phyloP scores from a whole-genome alignment of 2,113 vertebrate species.

The Neodon shergylaensis region DNA sequence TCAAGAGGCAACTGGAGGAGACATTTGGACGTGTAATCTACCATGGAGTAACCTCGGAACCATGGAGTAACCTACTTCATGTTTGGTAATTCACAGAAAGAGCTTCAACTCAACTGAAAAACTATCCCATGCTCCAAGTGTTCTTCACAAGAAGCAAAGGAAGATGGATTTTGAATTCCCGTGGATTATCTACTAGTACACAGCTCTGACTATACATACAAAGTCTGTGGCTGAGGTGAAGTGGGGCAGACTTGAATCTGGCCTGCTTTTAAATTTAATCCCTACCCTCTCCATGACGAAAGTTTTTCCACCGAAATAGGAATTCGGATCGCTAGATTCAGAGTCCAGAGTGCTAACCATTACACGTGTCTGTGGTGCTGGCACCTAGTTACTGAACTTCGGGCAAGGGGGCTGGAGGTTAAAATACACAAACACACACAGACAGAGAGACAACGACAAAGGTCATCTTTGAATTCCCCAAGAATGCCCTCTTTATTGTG shows the following conservation, averaged over 20 bases:
- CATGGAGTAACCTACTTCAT: constrained; percentile 7
- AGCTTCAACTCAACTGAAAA: constrained; percentile 32
- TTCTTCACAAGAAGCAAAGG: constrained; percentile 57
- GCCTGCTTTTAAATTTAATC: constrained; percentile 10
- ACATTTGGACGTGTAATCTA: background rate
- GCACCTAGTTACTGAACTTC: too few relatives aligned
- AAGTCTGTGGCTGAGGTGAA: background rate
- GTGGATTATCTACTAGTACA: constrained; percentile 9
- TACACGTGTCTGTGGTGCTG: too few relatives aligned
- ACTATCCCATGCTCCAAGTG: constrained; percentile 45
- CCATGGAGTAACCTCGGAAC: background rate
- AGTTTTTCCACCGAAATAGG: background rate
- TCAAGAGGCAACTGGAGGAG: background rate
- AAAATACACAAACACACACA: too few relatives aligned
- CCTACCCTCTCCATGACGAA: background rate
- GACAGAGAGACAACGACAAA: too few relatives aligned
- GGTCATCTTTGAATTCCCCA: too few relatives aligned
- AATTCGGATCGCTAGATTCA: too few relatives aligned
- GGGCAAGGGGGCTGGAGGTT: too few relatives aligned
- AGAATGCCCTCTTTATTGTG: too few relatives aligned
- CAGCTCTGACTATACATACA: background rate
- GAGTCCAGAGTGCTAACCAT: too few relatives aligned
- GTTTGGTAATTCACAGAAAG: constrained; percentile 32
- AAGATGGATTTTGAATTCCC: constrained; percentile 10
- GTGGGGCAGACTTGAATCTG: background rate